Conservation (phyloP, 2,113 vertebrate genomes). For the Labeo catla region DNA sequence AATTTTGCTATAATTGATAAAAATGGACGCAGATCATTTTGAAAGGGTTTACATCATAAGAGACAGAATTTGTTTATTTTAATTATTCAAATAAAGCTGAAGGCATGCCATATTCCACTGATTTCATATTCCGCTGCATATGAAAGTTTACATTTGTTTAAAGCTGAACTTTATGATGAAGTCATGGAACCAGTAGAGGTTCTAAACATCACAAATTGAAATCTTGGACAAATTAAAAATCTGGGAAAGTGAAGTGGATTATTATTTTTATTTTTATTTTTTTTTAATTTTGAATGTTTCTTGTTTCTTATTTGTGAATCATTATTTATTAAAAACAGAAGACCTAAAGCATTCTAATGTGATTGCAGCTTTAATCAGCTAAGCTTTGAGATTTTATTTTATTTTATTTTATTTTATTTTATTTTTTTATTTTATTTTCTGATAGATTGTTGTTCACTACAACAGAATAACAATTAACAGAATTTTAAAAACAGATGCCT, state of each 20-base stretch:
- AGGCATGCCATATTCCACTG: not conserved
- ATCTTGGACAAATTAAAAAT: not conserved
- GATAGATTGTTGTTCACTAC: too few species aligned
- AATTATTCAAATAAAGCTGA: not conserved
- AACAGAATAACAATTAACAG: too few species aligned
- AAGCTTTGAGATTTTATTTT: not conserved
- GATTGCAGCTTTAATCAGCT: not conserved
- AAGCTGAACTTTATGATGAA: not conserved
- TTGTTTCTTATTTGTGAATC: not conserved
- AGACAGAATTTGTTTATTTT: not conserved
- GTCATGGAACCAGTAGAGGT: not conserved
- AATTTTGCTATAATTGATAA: not conserved
- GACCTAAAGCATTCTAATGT: not conserved
- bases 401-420: not conserved
- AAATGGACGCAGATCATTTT: not conserved
- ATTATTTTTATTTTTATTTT: too few species aligned
- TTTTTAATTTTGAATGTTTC: too few species aligned
- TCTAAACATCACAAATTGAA: not conserved
- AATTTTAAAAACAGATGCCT: not conserved
- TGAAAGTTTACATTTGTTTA: not conserved
- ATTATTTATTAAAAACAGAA: not conserved
- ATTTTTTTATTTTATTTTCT: not conserved
- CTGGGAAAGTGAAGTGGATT: not conserved
- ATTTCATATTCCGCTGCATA: not conserved
- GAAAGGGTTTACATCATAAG: not conserved